Conservation (phyloP, 2,113 vertebrate genomes). For the Rhinoderma darwinii region DNA sequence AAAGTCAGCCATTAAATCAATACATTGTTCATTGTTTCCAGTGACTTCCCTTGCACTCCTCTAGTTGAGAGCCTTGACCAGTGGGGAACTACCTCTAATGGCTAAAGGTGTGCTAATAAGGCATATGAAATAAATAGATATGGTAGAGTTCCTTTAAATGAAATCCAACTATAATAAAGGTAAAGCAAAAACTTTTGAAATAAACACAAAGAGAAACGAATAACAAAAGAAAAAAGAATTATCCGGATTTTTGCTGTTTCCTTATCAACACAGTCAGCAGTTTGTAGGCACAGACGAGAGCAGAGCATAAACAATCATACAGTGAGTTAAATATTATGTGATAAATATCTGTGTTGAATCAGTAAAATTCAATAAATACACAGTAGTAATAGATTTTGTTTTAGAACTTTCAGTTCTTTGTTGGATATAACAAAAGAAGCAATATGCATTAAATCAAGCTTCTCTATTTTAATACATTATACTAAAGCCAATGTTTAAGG, state of each 20-base stretch:
- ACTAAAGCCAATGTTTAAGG: background rate
- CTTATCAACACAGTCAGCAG: slow-evolving; percentile 31
- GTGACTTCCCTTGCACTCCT: background rate
- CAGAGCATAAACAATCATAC: slow-evolving; percentile 25
- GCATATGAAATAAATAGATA: background rate
- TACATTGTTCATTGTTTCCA: background rate
- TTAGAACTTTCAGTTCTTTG: slow-evolving; percentile 30
- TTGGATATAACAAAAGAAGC: slow-evolving; percentile 11
- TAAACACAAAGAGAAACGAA: background rate
- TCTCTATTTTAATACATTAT: background rate
- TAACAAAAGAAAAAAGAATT: slow-evolving; percentile 9
- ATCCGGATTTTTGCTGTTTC: slow-evolving; percentile 26
- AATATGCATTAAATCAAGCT: slow-evolving; percentile 15
- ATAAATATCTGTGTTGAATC: slow-evolving; percentile 46
- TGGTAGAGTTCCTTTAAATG: background rate
- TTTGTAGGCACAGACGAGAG: background rate
- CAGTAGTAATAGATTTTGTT: slow-evolving; percentile 32
- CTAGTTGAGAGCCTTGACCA: background rate
- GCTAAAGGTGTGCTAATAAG: background rate
- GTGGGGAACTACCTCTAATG: too few relatives aligned
- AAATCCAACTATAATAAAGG: background rate
- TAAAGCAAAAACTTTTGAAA: background rate
- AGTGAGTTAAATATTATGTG: slow-evolving; percentile 42
- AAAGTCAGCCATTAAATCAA: background rate
- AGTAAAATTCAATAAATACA: slow-evolving; percentile 33